Evolutionary conservation across 2,888 invertebrate species (phyloP).

Genomic region (Melanargia galathea): DNA sequence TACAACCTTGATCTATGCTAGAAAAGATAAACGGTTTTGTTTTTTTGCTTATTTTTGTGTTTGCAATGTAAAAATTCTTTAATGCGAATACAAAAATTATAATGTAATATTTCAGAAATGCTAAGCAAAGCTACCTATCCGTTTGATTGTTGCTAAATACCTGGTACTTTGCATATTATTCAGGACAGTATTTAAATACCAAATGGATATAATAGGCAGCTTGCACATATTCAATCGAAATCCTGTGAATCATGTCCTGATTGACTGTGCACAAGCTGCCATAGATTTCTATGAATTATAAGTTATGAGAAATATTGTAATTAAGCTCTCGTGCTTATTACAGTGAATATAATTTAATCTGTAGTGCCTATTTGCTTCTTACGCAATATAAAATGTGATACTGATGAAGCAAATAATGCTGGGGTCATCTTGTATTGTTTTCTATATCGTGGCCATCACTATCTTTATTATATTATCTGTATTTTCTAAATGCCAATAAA

Average conservation of each 20-base stretch:
- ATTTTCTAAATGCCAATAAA: no score
- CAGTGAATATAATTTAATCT: not conserved
- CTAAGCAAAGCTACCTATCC: conserved; percentile 4
- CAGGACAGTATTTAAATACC: conserved; percentile 77
- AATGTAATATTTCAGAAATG: no score
- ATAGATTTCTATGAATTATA: conserved; percentile 58
- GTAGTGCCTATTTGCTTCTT: not conserved
- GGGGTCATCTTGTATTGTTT: conserved; percentile 3
- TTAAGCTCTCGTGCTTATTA: not conserved
- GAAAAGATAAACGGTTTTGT: not conserved
- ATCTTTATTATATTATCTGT: no score
- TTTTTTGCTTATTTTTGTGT: not conserved
- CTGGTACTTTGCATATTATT: conserved; percentile 45
- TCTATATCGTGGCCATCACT: not conserved
- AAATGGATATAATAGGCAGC: conserved; percentile 74
- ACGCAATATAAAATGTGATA: not conserved
- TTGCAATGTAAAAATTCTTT: not conserved
- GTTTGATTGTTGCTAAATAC: not conserved
- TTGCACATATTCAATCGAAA: no score
- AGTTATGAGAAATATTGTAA: conserved; percentile 32
- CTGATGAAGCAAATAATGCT: not conserved
- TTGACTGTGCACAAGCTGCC: no score
- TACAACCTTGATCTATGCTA: not conserved
- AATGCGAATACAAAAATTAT: no score
- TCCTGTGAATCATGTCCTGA: no score